Evolutionary conservation across 2,113 vertebrate species (phyloP), one percentile per base, ranked within the genome.

Genomic region (Alces alces): DNA sequence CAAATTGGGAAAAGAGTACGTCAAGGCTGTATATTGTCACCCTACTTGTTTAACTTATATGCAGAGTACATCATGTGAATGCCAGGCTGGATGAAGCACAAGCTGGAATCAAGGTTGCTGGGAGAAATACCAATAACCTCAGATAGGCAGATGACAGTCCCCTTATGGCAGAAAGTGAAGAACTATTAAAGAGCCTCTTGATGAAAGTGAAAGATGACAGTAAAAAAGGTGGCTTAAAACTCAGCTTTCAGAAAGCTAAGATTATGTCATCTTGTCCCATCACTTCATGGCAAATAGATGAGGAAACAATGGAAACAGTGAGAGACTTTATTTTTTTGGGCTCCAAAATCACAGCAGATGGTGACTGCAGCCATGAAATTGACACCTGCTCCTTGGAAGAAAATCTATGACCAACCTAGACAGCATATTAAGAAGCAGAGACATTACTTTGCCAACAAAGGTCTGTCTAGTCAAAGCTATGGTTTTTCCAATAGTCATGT

Each of bases 51-150:
- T 66, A 66, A 66, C 64, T 66, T 66, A 10, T 64, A 66, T 10
- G 33, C 17, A 66, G 64, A 66, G 16, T 66, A 66, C 64, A 36
- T 66, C 33, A 66, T 36, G 64, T 21, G 33, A 66, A 66, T 21
- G 33, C 33, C 0, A 0, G 64, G 64, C 64, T 11, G 64, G 33
- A 66, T 11, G 33, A 66, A 36, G 33, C 33, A 66, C 16, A 66
- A 3, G 33, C 4, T 36, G 33, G 0, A n/a, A 66, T 66, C 16
- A 66, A 66, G 33, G 36, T 66, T 66, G 33, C 64, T 2, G 0
- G 33, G 64, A 66, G 33, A 21, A 66, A 66, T 36, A 66, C n/a
- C n/a, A n/a, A n/a, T n/a, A n/a, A n/a, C n/a, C n/a, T 66, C 33
- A 66, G 33, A 66, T 21, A 36, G 21, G 17, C 33, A 19, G 64